Evolutionary conservation across 2,888 invertebrate species (phyloP), one percentile per base, ranked within the genome.

Genomic region (Drosophila pullipes): DNA sequence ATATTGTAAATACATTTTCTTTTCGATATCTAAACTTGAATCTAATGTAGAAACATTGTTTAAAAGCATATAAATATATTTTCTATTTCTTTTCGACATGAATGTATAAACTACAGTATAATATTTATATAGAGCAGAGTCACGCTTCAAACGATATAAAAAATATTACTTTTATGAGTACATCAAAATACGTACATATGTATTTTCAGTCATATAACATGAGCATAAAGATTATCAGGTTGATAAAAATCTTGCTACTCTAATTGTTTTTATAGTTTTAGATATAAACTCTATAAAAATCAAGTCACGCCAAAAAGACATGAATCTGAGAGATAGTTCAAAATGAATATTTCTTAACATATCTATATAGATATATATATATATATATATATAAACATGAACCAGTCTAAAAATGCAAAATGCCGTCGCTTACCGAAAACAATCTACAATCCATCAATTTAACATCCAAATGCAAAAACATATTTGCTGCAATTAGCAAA

Each of bases 231-330:
- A 69, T 71, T 35, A 58, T 58, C 50, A 41, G n/a, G 25, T 59
- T 69, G 72, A 69, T 71, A 52, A 69, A 71, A 71, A 52, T 71
- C 50, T 25, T 58, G 72, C 35, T 37, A 37, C 52, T 71, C 52
- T 41, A 69, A 71, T 52, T 52, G 9, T 35, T 39, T 72, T 71
- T 58, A 57, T 70, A 16, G 59, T 41, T 25, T 58, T 44, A 16
- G 25, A 16, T 35, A 18, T 59, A 25, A 47, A 30, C 11, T 28
- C 60, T 22, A 52, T 69, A 16, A 30, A 59, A 71, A 52, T 71
- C 69, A 41, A 52, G 35, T 71, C 60, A 52, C 60, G 72, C 58
- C 41, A 70, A 25, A 50, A 10, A 44, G 33, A 59, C 33, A 28
- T 33, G 33, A 44, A 47, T 9, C 25, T 25, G 9, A 25, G 28